Conservation (phyloP, 1,140 invertebrate genomes). For the Drosophila hydei region DNA sequence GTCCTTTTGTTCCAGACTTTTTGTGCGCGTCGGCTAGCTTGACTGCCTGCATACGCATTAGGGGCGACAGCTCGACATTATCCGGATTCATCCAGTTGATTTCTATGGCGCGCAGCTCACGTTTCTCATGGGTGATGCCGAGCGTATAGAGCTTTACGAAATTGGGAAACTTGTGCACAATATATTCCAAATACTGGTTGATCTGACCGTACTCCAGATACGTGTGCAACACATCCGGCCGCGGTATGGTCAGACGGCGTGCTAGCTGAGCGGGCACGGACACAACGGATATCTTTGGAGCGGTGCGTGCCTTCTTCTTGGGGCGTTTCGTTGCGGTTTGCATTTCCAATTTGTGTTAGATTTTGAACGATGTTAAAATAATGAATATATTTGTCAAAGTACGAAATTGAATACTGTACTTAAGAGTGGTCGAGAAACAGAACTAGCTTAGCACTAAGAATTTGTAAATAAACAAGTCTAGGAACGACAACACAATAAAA, state of each 20-base stretch:
- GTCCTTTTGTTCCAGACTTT: constrained; percentile 14
- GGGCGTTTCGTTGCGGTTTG: constrained; percentile 42
- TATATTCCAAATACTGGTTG: constrained; percentile 80
- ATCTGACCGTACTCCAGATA: constrained; percentile 76
- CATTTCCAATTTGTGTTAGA: constrained; percentile 34
- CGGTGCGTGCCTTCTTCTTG: constrained; percentile 36
- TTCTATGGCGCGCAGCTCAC: constrained; percentile 85
- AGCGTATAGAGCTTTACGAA: constrained; percentile 84
- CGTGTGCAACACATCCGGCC: constrained; percentile 70
- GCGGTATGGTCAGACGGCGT: constrained; percentile 48
- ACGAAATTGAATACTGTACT: no score
- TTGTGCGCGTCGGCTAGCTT: constrained; percentile 2
- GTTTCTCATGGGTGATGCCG: constrained; percentile 85
- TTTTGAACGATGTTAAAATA: no score
- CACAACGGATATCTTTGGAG: background rate
- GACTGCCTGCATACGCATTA: constrained; percentile 38
- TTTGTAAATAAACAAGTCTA: no score
- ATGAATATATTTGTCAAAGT: no score
- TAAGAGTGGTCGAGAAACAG: background rate
- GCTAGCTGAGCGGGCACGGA: background rate
- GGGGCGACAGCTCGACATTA: constrained; percentile 46
- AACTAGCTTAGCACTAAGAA: constrained; percentile 4
- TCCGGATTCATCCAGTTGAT: constrained; percentile 83
- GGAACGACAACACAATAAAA: no score
- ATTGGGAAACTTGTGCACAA: constrained; percentile 84